These are phyloP conservation scores for Mactromeris polynyma DNA, from an alignment of 2,888 invertebrate genomes.

Conservation along the genomic window DNA sequence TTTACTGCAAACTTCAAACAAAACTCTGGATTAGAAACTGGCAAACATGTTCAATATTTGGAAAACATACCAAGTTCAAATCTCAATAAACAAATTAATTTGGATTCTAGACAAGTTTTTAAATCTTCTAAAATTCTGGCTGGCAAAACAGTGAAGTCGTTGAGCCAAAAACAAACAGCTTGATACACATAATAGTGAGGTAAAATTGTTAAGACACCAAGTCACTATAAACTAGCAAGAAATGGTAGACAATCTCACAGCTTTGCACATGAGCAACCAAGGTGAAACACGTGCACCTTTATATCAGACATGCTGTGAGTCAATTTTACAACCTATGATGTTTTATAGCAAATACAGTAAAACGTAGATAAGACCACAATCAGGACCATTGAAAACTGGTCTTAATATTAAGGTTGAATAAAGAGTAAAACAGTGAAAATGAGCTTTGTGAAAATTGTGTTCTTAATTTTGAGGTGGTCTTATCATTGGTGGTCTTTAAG, in stretches of 20 bases:
- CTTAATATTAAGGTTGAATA: too few species aligned
- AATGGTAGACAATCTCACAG: neutral
- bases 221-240: neutral
- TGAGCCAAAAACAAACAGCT: neutral
- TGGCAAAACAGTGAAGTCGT: neutral
- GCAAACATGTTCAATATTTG: neutral
- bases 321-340: too few species aligned
- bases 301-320: too few species aligned
- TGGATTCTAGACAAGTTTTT: constrained; percentile 11
- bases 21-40: neutral
- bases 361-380: too few species aligned
- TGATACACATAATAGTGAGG: neutral
- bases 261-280: too few species aligned
- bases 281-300: too few species aligned
- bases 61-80: neutral
- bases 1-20: constrained; percentile 12
- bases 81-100: constrained; percentile 17
- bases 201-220: neutral
- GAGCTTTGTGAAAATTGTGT: too few species aligned
- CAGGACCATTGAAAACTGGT: too few species aligned
- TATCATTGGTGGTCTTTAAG: too few species aligned
- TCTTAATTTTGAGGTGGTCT: too few species aligned
- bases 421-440: too few species aligned
- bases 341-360: too few species aligned
- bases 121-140: constrained; percentile 10